A percentile compares a stretch with the other conserved stretches of the same genome.
These are phyloP conservation scores for Prosopocoilus inquinatus DNA, from an alignment of 2,888 invertebrate genomes.

Conservation along the genomic window DNA sequence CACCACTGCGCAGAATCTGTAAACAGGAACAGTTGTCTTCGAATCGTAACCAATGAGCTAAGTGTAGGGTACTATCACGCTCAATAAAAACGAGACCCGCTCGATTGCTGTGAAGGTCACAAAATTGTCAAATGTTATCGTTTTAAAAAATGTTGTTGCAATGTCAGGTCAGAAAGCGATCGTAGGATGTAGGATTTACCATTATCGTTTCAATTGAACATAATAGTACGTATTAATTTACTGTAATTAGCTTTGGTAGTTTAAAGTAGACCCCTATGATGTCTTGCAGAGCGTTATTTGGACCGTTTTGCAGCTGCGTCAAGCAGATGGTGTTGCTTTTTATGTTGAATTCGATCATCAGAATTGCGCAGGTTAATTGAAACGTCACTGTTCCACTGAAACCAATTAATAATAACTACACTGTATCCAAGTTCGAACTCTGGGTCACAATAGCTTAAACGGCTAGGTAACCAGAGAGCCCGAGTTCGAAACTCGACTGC, in stretches of 20 bases:
- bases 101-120: too few relatives aligned
- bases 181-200: too few relatives aligned
- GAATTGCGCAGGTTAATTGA: constrained; percentile 57
- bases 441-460: too few relatives aligned
- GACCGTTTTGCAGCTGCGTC: constrained; percentile 59
- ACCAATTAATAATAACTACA: constrained; percentile 10
- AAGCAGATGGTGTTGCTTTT: constrained; percentile 50
- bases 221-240: constrained; percentile 42
- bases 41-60: not conserved
- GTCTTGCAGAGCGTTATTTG: constrained; percentile 60
- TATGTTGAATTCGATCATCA: constrained; percentile 57
- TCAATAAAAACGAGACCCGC: too few relatives aligned
- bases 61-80: too few relatives aligned
- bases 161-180: too few relatives aligned
- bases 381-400: constrained; percentile 56
- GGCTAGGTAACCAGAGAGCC: too few relatives aligned
- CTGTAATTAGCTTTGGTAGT: constrained; percentile 61
- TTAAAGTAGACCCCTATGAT: constrained; percentile 61
- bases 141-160: too few relatives aligned
- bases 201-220: too few relatives aligned
- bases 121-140: too few relatives aligned
- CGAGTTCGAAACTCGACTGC: too few relatives aligned
- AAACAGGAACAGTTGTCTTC: constrained; percentile 4
- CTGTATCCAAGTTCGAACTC: too few relatives aligned
- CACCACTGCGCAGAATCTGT: constrained; percentile 55